These are phyloP conservation scores for Bombyx mandarina DNA, from an alignment of 1,140 invertebrate species.

Conservation along the genomic window DNA sequence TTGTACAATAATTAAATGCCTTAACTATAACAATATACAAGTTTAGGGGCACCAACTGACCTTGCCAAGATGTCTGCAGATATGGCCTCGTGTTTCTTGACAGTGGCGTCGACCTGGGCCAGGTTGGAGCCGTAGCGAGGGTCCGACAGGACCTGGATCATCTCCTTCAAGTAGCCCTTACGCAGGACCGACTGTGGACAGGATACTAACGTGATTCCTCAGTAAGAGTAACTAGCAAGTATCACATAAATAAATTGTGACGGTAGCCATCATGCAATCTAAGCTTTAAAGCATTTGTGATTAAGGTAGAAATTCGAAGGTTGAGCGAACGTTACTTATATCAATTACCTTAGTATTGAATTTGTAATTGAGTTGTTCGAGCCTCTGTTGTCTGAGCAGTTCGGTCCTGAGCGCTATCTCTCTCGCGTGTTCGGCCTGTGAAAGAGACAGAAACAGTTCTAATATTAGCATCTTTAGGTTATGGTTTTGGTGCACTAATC, in stretches of 20 bases:
- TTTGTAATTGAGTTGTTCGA: conserved; percentile 96
- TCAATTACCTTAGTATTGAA: conserved; percentile 90
- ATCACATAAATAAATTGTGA: not conserved
- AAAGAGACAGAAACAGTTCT: conserved; percentile 5
- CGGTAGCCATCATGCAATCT: too few relatives aligned
- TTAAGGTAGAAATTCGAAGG: too few relatives aligned
- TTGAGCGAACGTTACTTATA: too few relatives aligned
- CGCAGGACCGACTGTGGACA: conserved; percentile 82
- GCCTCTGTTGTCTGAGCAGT: conserved; percentile 90
- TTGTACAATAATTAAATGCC: too few relatives aligned
- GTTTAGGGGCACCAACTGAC: conserved; percentile 15
- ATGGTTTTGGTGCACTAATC: too few relatives aligned
- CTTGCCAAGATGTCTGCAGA: conserved; percentile 94
- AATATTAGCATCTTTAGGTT: too few relatives aligned
- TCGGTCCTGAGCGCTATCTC: conserved; percentile 95
- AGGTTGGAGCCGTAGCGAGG: conserved; percentile 92
- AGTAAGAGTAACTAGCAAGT: not conserved
- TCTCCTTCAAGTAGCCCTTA: conserved; percentile 96
- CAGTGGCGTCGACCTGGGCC: conserved; percentile 94
- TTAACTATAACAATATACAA: too few relatives aligned
- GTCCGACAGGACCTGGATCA: conserved; percentile 96
- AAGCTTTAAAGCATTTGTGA: too few relatives aligned
- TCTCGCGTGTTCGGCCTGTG: conserved; percentile 88
- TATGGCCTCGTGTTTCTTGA: conserved; percentile 99
- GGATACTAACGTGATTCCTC: not conserved